phyloP scores from a whole-genome alignment of 2,113 vertebrate species.

The Platysternon megacephalum region DNA sequence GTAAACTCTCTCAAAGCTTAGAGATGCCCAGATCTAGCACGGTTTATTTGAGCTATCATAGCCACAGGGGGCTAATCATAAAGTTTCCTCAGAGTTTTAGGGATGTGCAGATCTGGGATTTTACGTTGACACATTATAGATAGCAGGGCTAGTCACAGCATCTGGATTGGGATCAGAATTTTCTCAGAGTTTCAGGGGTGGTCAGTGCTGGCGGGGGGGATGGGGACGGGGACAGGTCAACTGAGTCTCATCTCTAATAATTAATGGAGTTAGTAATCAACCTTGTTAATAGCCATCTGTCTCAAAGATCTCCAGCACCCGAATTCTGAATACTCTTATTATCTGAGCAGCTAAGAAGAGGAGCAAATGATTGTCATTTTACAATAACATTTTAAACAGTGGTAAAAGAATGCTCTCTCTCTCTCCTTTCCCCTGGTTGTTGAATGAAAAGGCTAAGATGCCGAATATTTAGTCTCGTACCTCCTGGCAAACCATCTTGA shows the following conservation, averaged over 20 bases:
- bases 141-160: neutral
- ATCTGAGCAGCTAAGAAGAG: constrained; percentile 36
- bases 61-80: neutral
- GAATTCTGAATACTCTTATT: constrained; percentile 45
- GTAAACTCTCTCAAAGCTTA: neutral
- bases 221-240: neutral
- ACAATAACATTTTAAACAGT: neutral
- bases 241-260: neutral
- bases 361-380: constrained; percentile 54
- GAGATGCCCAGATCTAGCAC: neutral
- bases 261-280: constrained; percentile 55
- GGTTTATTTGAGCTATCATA: neutral
- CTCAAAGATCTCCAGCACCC: constrained; percentile 46
- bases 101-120: accelerated
- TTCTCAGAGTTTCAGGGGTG: neutral
- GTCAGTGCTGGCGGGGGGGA: neutral
- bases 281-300: constrained; percentile 39
- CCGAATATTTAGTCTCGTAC: constrained; percentile 53
- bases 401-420: neutral
- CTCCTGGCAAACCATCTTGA: constrained; percentile 22
- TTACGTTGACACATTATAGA: neutral
- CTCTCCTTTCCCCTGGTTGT: neutral
- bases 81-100: neutral
- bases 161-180: neutral
- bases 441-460: constrained; percentile 12